Base-by-base conservation (phyloP, 2,797 vertebrate species). In the Florisuga fusca region DNA sequence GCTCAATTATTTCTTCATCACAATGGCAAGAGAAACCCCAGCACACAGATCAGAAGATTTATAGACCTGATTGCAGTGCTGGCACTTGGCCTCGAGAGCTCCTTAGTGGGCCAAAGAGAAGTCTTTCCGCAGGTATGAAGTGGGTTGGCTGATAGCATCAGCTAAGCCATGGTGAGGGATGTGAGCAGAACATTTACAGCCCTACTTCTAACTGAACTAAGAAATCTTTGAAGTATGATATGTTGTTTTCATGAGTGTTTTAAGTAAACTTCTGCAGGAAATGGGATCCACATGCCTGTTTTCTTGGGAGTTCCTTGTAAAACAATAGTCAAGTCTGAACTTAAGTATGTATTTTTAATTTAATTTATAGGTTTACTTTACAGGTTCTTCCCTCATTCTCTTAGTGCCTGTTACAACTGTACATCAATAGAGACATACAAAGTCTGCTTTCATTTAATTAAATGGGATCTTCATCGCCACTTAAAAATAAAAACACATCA, bases 231-330 rank as follows among this genome's bases (percentile, higher is more conserved):
- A 97, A 96, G 91, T 95, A 20, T 8, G 62, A 87, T 96, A 95
- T 66, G 38, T 81, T 96, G 92, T 92, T 96, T 97, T 94, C 93
- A 77, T 76, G 87, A 96, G 87, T 73, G 74, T 94, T 96, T 96
- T 84, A 95, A 96, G 94, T 90, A 98, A 95, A 96, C 41, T 96
- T 93, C 91, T 95, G 64, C 88, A 96, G 95, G 90, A 98, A 98
- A 97, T 96, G 84, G 86, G 84, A 97, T 82, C 93, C 96, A 96
- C 89, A 92, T 96, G 94, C 71, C 91, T 73, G 82, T 94, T 94
- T 93, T 92, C 92, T 94, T 78, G 82, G 68, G 92, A 96, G 92
- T 89, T 95, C 86, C 64, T 93, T 90, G 68, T 90, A 96, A 96
- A 95, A 89, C 89, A 96, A 81, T 43, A 95, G 88, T 97, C 94